A percentile compares a stretch with the other conserved stretches of the same genome.
phyloP scores from a whole-genome alignment of 2,797 vertebrate genomes.

The Catostomus latipinnis region DNA sequence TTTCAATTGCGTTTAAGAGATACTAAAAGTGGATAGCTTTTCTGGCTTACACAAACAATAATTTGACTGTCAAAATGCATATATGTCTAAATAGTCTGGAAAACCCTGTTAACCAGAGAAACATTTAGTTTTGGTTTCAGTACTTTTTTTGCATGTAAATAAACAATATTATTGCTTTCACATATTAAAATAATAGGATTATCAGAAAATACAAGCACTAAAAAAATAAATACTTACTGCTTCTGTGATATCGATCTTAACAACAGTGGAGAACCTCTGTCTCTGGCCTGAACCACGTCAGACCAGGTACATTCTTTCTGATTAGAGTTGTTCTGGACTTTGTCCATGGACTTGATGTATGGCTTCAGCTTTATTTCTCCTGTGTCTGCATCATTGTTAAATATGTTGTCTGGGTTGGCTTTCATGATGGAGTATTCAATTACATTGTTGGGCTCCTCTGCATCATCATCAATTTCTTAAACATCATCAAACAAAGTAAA shows the following conservation, averaged over 20 bases:
- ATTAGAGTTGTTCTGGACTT: slow-evolving; percentile 92
- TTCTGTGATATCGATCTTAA: slow-evolving; percentile 95
- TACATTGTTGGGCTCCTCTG: slow-evolving; percentile 95
- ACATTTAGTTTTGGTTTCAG: neutral
- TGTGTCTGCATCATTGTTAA: slow-evolving; percentile 90
- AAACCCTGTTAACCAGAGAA: no score
- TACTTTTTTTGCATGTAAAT: neutral
- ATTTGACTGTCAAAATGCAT: neutral
- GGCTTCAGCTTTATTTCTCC: slow-evolving; percentile 95
- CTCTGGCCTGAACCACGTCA: slow-evolving; percentile 92
- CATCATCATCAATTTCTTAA: slow-evolving; percentile 93
- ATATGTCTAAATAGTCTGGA: neutral
- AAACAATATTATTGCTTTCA: no score
- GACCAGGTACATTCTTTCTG: slow-evolving; percentile 92
- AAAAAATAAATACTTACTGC: slow-evolving; percentile 80
- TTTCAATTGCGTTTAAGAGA: neutral
- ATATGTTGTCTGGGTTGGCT: slow-evolving; percentile 92
- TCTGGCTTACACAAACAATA: neutral
- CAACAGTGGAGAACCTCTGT: slow-evolving; percentile 88
- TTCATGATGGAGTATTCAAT: slow-evolving; percentile 97
- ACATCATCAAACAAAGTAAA: slow-evolving; percentile 7
- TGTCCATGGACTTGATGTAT: slow-evolving; percentile 92
- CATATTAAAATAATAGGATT: neutral
- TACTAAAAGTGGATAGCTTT: neutral
- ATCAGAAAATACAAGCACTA: neutral